Conservation (phyloP, 2,797 vertebrate genomes). For the Corythornis leucogaster region DNA sequence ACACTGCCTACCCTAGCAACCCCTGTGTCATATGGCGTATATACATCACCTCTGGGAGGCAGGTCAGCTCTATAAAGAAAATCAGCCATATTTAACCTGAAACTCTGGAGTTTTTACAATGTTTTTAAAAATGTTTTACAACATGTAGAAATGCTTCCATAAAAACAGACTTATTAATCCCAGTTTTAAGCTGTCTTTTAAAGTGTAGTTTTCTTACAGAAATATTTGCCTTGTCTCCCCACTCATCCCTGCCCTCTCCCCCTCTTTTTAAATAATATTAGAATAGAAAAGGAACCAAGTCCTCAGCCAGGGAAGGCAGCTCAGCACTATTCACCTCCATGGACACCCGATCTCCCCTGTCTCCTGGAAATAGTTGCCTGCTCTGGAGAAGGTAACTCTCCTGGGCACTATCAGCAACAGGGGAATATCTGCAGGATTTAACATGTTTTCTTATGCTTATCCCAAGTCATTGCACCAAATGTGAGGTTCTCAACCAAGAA, state of each 20-base stretch:
- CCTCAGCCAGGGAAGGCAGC: background rate
- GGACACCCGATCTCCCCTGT: fast-evolving
- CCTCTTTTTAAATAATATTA: conserved; percentile 15
- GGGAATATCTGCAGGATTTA: background rate
- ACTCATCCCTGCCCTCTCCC: background rate
- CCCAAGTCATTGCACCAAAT: background rate
- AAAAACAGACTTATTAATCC: conserved; percentile 75
- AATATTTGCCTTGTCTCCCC: conserved; percentile 69
- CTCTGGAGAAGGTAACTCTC: background rate
- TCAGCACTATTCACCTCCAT: background rate
- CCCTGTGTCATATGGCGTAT: conserved; percentile 63
- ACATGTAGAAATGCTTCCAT: conserved; percentile 76
- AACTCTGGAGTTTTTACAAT: conserved; percentile 72
- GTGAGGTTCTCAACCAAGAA: background rate
- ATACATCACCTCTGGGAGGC: conserved; percentile 73
- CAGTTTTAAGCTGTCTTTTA: conserved; percentile 71
- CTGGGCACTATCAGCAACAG: background rate
- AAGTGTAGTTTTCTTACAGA: conserved; percentile 64
- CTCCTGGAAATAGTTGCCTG: background rate
- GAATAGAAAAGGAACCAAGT: background rate
- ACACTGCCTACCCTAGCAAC: conserved; percentile 68
- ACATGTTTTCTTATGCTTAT: background rate
- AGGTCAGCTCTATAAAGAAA: conserved; percentile 71
- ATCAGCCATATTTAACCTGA: conserved; percentile 68
- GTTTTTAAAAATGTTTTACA: conserved; percentile 74